Evolutionary conservation across 1,140 invertebrate genomes (phyloP), one percentile per base, ranked within the genome.

Genomic region (Trialeurodes vaporariorum): DNA sequence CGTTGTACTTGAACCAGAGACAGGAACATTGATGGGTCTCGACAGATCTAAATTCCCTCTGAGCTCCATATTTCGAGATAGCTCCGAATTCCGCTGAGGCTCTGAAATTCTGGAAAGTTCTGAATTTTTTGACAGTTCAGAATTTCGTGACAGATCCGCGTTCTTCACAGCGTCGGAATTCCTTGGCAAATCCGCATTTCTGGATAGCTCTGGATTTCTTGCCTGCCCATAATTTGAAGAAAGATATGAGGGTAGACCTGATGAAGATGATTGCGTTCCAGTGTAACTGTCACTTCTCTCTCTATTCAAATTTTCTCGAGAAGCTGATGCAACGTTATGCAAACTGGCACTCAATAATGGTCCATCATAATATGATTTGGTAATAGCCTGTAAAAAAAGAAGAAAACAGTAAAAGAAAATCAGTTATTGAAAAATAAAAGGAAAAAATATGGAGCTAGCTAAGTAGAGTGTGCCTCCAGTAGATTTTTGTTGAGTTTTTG

Each of bases 281-380:
- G 64, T 25, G 49, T 65, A 65, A 25, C 49, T 65, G 24, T 65
- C 64, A 2, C 24, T 25, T 9, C 64, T 34, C 22, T 65, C 64
- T 23, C 64, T 26, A 2, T 34, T 58, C 34, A 34, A 25, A 25
- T 26, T 26, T n/a, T 21, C 27, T 23, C 26, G 40, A 21, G 62
- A 63, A n/a, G 66, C 12, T 61, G 34, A 68, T 27, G 69, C 66
- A 25, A 77, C 76, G 74, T 79, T 79, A 70, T 77, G 76, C 60
- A 79, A 70, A 70, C 77, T 77, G n/a, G 78, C 73, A 69, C 77
- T 77, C 17, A 73, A 70, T 67, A 81, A 73, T 22, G 80, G 77
- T 25, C 78, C 79, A 67, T 83, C 81, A 68, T 81, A 81, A 62
- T 80, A 83, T 2, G 79, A 77, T 74, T 79, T 80, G 59, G 79